Percentiles rank a stretch among this genome's conserved stretches.
Conservation (phyloP, 2,888 invertebrate species). For the Anoncus sp. region DNA sequence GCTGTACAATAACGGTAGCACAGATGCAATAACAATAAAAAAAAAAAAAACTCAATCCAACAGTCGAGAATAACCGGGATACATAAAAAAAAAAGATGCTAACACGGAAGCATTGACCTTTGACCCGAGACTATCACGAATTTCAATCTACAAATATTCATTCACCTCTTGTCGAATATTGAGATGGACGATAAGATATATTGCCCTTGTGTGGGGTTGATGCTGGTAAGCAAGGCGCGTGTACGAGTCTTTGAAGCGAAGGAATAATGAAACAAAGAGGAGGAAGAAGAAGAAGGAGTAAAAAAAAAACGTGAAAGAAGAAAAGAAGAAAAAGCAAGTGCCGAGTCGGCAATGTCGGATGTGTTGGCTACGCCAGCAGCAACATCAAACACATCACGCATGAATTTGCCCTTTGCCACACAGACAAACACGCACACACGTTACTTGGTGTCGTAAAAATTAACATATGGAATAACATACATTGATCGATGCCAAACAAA, state of each 20-base stretch:
- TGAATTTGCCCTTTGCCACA: not conserved
- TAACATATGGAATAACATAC: no score
- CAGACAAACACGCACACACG: no score
- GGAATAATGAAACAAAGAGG: slow-evolving; percentile 7
- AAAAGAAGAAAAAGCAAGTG: not conserved
- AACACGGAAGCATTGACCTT: slow-evolving; percentile 62
- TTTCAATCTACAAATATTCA: slow-evolving; percentile 48
- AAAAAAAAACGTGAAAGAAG: not conserved
- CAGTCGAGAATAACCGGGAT: not conserved
- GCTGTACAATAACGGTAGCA: no score
- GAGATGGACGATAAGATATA: slow-evolving; percentile 62
- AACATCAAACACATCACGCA: slow-evolving; percentile 21
- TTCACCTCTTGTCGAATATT: slow-evolving; percentile 56
- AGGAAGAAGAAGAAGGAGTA: slow-evolving; percentile 7
- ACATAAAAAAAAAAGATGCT: not conserved
- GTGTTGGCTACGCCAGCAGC: slow-evolving; percentile 13
- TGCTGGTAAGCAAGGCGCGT: slow-evolving; percentile 17
- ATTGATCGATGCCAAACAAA: no score
- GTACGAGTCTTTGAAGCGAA: no score
- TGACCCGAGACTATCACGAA: slow-evolving; percentile 56
- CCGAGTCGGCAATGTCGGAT: no score
- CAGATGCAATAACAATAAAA: no score
- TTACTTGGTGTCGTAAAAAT: no score
- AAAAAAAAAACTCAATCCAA: no score
- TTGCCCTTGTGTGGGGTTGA: slow-evolving; percentile 19